These are phyloP conservation scores for Notodromas monacha DNA, from an alignment of 2,888 invertebrate species.

Conservation along the genomic window DNA sequence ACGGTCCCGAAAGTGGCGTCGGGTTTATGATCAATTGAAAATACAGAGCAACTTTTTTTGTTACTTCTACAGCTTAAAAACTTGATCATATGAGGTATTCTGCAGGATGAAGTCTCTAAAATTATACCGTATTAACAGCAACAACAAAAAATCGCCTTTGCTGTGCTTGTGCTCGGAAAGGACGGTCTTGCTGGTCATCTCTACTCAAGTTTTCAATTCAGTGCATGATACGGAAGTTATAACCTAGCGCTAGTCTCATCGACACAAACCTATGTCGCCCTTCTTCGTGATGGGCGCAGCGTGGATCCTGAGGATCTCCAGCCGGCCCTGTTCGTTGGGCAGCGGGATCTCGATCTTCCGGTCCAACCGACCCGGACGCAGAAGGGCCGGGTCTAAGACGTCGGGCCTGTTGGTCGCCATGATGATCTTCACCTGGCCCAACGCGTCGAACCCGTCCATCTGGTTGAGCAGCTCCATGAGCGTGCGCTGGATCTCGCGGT, in stretches of 20 bases:
- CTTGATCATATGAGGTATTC: too few species aligned
- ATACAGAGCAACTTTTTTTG: too few species aligned
- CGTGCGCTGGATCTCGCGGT: constrained; percentile 8
- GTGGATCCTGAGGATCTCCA: constrained; percentile 10
- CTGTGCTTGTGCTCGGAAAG: too few species aligned
- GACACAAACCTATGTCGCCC: constrained; percentile 6
- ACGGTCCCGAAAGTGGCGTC: too few species aligned
- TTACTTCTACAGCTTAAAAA: too few species aligned
- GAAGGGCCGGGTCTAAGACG: constrained; percentile 9
- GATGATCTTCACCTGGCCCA: constrained; percentile 10
- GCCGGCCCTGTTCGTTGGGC: constrained; percentile 9
- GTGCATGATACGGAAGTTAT: too few species aligned
- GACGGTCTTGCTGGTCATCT: too few species aligned
- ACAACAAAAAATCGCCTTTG: too few species aligned
- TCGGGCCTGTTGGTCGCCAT: constrained; percentile 9
- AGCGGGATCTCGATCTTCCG: constrained; percentile 9
- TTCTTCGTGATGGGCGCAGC: constrained; percentile 9
- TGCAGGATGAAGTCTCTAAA: too few species aligned
- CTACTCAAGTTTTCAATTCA: too few species aligned
- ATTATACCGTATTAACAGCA: too few species aligned
- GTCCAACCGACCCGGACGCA: constrained; percentile 9
- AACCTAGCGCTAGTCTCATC: not conserved
- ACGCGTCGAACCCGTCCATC: constrained; percentile 9
- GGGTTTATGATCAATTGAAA: too few species aligned
- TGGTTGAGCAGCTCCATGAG: constrained; percentile 9